These are phyloP conservation scores for Diaperis boleti DNA, from an alignment of 2,888 invertebrate species.

Conservation along the genomic window DNA sequence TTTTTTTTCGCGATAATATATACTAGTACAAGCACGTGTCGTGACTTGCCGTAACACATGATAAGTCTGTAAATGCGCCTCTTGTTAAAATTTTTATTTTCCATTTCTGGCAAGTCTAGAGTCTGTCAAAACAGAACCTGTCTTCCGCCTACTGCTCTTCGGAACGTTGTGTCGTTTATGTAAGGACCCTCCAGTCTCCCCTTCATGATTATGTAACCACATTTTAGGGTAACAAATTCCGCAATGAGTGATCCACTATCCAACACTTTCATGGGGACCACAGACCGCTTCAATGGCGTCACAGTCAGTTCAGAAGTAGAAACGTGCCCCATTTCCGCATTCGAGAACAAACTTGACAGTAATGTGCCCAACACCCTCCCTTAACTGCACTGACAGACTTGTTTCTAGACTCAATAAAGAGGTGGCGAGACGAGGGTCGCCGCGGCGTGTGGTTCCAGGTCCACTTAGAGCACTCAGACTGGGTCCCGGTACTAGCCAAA, in stretches of 20 bases:
- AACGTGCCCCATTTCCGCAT: slow-evolving; percentile 64
- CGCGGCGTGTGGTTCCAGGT: slow-evolving; percentile 88
- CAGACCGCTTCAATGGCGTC: slow-evolving; percentile 80
- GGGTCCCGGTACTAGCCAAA: slow-evolving; percentile 81
- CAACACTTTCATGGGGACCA: slow-evolving; percentile 65
- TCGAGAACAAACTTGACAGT: slow-evolving; percentile 73
- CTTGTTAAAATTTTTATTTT: slow-evolving; percentile 9
- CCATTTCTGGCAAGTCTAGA: slow-evolving; percentile 7
- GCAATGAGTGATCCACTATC: slow-evolving; percentile 58
- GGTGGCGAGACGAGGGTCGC: slow-evolving; percentile 75
- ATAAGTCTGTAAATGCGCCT: slow-evolving; percentile 31
- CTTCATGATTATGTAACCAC: not conserved
- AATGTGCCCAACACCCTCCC: slow-evolving; percentile 42
- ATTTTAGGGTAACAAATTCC: slow-evolving; percentile 19
- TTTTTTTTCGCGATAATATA: too few species aligned
- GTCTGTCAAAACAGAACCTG: slow-evolving; percentile 8
- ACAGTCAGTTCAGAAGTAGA: slow-evolving; percentile 76
- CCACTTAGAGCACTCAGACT: slow-evolving; percentile 75
- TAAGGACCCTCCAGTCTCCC: not conserved
- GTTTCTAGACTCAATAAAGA: slow-evolving; percentile 75
- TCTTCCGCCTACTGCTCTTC: not conserved
- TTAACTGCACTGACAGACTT: not conserved
- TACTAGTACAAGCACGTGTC: too few species aligned
- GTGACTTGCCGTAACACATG: too few species aligned
- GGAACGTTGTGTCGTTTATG: slow-evolving; percentile 14